A percentile compares a stretch with the other conserved stretches of the same genome.
phyloP scores from a whole-genome alignment of 2,888 invertebrate genomes.

The Hedychridium roseum region DNA sequence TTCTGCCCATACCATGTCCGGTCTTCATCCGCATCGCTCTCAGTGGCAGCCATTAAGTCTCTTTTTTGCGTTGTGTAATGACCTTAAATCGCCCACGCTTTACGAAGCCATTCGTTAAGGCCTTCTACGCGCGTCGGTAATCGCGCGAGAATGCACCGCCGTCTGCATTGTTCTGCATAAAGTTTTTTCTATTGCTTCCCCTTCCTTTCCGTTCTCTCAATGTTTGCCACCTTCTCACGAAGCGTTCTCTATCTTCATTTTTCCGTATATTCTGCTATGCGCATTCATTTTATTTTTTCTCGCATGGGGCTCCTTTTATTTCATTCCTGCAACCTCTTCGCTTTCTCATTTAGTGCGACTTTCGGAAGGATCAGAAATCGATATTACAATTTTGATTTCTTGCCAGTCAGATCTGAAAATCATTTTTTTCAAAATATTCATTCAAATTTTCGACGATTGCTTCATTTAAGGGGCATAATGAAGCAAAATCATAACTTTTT shows the following conservation, averaged over 20 bases:
- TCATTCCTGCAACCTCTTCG: not conserved
- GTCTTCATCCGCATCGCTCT: conserved; percentile 9
- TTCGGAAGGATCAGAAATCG: no score
- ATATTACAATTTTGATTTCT: no score
- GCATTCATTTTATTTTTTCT: not conserved
- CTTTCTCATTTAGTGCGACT: no score
- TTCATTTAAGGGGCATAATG: no score
- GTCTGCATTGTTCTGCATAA: conserved; percentile 46
- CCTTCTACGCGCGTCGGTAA: conserved; percentile 37
- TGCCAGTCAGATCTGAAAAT: no score
- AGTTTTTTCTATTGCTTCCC: conserved; percentile 25
- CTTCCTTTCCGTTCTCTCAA: not conserved
- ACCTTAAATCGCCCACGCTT: conserved; percentile 50
- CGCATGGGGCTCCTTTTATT: not conserved
- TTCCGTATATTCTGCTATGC: not conserved
- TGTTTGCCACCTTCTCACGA: not conserved
- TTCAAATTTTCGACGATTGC: no score
- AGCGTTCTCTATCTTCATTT: not conserved
- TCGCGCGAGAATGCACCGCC: conserved; percentile 49
- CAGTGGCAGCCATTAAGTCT: conserved; percentile 44
- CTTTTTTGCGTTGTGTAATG: conserved; percentile 51
- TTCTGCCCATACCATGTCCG: conserved; percentile 11
- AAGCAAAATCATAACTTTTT: no score
- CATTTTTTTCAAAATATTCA: no score
- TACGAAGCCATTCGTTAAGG: conserved; percentile 52